Evolutionary conservation across 2,888 invertebrate genomes (phyloP).

Genomic region (Ectobius pallidus): DNA sequence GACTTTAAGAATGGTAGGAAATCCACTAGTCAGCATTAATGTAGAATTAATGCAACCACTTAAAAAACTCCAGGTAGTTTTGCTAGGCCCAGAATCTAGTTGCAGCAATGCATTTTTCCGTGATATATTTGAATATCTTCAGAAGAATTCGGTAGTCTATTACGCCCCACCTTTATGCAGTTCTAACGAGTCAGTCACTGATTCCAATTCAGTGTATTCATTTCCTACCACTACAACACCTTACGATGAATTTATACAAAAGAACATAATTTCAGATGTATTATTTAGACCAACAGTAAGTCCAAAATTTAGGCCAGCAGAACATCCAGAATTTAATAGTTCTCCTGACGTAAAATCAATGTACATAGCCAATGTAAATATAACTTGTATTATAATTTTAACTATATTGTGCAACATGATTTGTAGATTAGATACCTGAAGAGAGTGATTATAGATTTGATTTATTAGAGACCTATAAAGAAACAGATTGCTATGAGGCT

Average conservation of each 20-base stretch:
- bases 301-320: no score
- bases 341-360: no score
- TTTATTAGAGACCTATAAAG: no score
- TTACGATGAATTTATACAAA: not conserved
- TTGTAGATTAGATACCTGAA: no score
- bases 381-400: no score
- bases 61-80: not conserved
- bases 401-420: no score
- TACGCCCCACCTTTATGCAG: slow-evolving; percentile 5
- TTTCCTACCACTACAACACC: not conserved
- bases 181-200: not conserved
- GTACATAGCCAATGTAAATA: no score
- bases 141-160: not conserved
- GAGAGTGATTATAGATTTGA: no score
- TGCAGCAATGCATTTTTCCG: not conserved
- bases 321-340: no score
- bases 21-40: not conserved
- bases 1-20: slow-evolving; percentile 8
- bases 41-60: slow-evolving; percentile 1
- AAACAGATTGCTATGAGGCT: no score
- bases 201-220: not conserved
- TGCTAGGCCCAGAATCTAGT: slow-evolving; percentile 3
- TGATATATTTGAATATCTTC: not conserved
- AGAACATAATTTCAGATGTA: no score
- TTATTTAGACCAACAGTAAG: no score